Conservation (phyloP, 2,113 vertebrate species). For the Sakesphorus luctuosus region DNA sequence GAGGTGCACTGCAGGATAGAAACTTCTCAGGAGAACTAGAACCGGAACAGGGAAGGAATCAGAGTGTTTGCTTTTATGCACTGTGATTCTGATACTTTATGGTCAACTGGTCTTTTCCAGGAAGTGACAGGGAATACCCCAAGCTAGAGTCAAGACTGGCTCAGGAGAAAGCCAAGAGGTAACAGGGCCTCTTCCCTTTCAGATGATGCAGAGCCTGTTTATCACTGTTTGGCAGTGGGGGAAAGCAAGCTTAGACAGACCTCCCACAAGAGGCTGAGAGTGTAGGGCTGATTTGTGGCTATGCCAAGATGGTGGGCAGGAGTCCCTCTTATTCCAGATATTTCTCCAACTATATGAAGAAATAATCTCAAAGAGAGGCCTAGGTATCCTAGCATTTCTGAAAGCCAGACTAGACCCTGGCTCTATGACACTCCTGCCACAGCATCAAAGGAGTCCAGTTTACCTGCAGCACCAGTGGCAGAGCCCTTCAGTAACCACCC, state of each 20-base stretch:
- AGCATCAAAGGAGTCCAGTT: not conserved
- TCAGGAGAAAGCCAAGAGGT: not conserved
- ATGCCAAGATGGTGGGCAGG: not conserved
- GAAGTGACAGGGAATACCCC: not conserved
- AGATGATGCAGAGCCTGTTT: not conserved
- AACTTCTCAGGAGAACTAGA: not conserved
- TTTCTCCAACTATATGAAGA: not conserved
- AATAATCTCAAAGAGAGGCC: not conserved
- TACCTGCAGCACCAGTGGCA: not conserved
- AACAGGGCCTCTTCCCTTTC: not conserved
- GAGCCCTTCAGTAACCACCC: not conserved
- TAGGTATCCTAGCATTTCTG: not conserved
- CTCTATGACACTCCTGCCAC: not conserved
- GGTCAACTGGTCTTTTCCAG: not conserved
- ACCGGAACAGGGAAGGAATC: not conserved
- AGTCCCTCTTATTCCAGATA: not conserved
- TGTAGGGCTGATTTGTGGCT: not conserved
- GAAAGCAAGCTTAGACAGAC: not conserved
- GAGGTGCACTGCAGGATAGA: not conserved
- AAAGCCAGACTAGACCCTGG: not conserved
- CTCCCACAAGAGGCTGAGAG: not conserved
- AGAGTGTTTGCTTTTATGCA: accelerated
- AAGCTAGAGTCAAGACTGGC: not conserved
- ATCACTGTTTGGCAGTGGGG: not conserved
- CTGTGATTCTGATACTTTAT: not conserved